These are phyloP conservation scores for Platalea minor DNA, from an alignment of 2,797 vertebrate genomes.

Conservation along the genomic window DNA sequence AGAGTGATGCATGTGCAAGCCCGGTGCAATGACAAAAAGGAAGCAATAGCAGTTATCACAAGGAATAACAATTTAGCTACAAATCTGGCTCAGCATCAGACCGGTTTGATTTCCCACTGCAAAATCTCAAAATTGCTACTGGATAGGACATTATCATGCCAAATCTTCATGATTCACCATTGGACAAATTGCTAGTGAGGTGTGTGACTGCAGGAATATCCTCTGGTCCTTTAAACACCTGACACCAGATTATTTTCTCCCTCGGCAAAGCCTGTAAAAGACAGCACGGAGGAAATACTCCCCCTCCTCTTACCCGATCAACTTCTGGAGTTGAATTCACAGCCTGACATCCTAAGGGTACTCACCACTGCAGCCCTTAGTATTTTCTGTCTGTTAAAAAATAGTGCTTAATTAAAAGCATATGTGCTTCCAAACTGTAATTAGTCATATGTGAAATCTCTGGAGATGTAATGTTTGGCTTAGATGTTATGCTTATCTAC, in stretches of 20 bases:
- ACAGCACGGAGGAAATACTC: rapidly evolving
- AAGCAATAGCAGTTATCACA: slow-evolving; percentile 26
- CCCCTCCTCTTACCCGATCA: not conserved
- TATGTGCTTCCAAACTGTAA: slow-evolving; percentile 31
- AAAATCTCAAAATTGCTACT: not conserved
- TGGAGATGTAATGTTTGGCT: not conserved
- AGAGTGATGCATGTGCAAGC: slow-evolving; percentile 34
- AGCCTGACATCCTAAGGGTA: not conserved
- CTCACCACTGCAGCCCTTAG: not conserved
- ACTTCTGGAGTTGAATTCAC: not conserved
- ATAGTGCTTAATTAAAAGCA: slow-evolving; percentile 34
- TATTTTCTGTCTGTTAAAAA: not conserved
- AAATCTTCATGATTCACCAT: not conserved
- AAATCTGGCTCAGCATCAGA: not conserved
- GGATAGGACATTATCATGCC: not conserved
- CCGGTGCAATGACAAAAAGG: not conserved
- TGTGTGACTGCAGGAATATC: not conserved
- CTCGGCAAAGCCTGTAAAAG: not conserved
- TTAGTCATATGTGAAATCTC: slow-evolving; percentile 35
- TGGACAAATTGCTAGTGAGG: not conserved
- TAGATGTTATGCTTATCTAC: slow-evolving; percentile 25
- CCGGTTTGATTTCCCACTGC: not conserved
- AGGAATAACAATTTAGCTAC: slow-evolving; percentile 31
- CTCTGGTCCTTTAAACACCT: not conserved
- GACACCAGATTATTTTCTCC: not conserved